Evolutionary conservation across 2,888 invertebrate genomes (phyloP), one percentile per base, ranked within the genome.

Genomic region (Ganaspis brasiliensis): DNA sequence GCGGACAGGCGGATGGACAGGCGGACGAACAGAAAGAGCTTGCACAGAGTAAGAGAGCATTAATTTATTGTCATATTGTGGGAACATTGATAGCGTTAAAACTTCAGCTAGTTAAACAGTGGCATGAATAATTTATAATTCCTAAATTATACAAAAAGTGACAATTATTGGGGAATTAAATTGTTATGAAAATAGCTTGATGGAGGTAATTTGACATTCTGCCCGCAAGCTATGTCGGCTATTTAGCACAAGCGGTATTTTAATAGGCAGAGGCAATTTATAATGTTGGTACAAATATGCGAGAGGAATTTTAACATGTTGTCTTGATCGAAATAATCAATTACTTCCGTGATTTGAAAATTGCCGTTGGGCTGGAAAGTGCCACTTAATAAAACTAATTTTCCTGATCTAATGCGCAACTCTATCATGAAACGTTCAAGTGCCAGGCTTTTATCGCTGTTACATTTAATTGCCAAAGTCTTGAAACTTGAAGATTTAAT

Each of bases 311-410:
- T n/a, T 24, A 45, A n/a, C 26, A 63, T 49, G 73, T 73, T 72
- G 52, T 61, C 61, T 61, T 61, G 70, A 74, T 75, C 72, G 72
- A 67, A 67, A 67, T 49, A n/a, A 49, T 67, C 21, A 67, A 76
- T 79, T 73, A 75, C 57, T 77, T 79, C 73, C 73, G 72, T 52
- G 56, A 79, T 57, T 24, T 26, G 2, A 26, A 67, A n/a, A 40
- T 16, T 21, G 71, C 73, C 76, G 61, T 55, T 55, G 77, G 75
- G 71, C 75, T 74, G 76, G 75, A 79, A 78, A 78, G 78, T 75
- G 63, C 67, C 55, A 52, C 37, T 52, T 52, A 31, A 8, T 31
- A 16, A 8, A 59, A 6, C 45, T 67, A 67, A 67, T 67, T 37
- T 63, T 45, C n/a, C 10, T 45, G 45, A 49, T 21, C 40, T 63